These are phyloP conservation scores for Martes martes DNA, from an alignment of 2,113 vertebrate genomes.

Conservation along the genomic window DNA sequence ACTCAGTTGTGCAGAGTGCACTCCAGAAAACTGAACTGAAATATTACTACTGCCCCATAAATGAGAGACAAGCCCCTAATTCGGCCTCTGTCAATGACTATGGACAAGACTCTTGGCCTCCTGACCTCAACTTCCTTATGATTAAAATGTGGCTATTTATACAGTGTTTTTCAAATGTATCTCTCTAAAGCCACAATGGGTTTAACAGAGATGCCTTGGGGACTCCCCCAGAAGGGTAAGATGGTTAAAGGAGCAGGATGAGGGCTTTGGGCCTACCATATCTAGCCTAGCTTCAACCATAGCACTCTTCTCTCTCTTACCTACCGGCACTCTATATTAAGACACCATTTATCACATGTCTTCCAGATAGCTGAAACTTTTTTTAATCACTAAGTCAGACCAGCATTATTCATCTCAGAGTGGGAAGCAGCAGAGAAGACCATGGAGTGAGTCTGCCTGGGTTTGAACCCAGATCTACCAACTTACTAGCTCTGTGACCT, in stretches of 20 bases:
- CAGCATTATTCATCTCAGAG: background rate
- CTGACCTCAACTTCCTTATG: background rate
- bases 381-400: background rate
- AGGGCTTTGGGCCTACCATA: background rate
- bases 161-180: background rate
- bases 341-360: background rate
- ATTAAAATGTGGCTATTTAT: background rate
- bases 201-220: background rate
- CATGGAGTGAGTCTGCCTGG: background rate
- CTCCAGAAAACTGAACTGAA: background rate
- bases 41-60: background rate
- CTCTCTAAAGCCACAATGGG: background rate
- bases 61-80: background rate
- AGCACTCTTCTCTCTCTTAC: background rate
- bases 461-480: background rate
- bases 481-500: background rate
- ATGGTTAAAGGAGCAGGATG: background rate
- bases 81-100: background rate
- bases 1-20: background rate
- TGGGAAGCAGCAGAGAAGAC: conserved; percentile 4
- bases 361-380: background rate
- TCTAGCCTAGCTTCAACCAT: background rate
- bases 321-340: background rate
- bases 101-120: background rate
- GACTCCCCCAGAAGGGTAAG: background rate